phyloP scores from a whole-genome alignment of 2,797 vertebrate genomes.

The Aulostomus chinensis region DNA sequence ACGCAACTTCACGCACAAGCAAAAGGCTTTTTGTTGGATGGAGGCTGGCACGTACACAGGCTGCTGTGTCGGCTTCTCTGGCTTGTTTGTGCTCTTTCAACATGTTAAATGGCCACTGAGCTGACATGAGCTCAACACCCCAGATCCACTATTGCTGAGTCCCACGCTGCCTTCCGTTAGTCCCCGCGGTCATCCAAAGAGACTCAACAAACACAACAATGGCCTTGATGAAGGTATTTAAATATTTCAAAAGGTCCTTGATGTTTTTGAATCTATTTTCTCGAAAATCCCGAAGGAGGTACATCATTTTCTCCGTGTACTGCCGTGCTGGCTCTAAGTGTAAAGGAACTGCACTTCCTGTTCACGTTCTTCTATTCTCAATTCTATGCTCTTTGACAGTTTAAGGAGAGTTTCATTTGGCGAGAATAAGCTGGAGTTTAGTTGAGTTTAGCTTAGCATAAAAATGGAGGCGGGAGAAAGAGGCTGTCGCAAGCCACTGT shows the following conservation, averaged over 20 bases:
- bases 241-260: constrained; percentile 26
- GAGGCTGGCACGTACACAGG: not conserved
- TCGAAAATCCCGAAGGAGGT: constrained; percentile 10
- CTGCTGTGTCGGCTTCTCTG: too few relatives aligned
- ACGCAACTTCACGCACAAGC: constrained; percentile 23
- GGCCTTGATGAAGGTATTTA: constrained; percentile 10
- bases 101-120: too few relatives aligned
- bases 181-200: not conserved
- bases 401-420: too few relatives aligned
- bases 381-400: too few relatives aligned
- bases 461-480: too few relatives aligned
- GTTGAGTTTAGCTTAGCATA: too few relatives aligned
- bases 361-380: too few relatives aligned
- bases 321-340: not conserved
- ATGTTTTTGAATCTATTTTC: constrained; percentile 7
- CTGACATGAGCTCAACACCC: too few relatives aligned
- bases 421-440: too few relatives aligned
- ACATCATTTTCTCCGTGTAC: not conserved
- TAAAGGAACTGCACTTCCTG: not conserved
- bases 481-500: too few relatives aligned
- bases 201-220: constrained; percentile 6
- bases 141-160: too few relatives aligned
- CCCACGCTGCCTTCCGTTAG: constrained; percentile 1
- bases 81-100: not conserved
- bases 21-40: constrained; percentile 18